These are phyloP conservation scores for Tetramorium parvispinum DNA, from an alignment of 1,140 invertebrate species.

Conservation along the genomic window DNA sequence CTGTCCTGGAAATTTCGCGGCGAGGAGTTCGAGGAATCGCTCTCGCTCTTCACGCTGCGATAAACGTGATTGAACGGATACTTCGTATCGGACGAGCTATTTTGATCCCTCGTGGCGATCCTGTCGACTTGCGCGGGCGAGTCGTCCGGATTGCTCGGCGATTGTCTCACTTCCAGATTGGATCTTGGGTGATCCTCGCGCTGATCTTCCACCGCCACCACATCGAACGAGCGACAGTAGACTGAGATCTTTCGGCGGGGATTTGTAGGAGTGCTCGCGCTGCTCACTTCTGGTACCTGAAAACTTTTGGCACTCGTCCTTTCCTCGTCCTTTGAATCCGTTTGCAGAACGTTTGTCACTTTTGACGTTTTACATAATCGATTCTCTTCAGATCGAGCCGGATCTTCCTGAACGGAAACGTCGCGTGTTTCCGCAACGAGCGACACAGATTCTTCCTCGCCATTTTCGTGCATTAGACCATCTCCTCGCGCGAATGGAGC, in stretches of 20 bases:
- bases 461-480: neutral
- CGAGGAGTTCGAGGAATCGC: constrained; percentile 26
- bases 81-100: neutral
- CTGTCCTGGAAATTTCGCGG: neutral
- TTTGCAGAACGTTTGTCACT: neutral
- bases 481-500: neutral
- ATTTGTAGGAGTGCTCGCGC: neutral
- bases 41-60: constrained; percentile 35
- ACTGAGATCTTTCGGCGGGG: constrained; percentile 76
- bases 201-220: constrained; percentile 58
- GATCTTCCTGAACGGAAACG: neutral
- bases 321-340: neutral
- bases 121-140: constrained; percentile 19
- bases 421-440: neutral
- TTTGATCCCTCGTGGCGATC: neutral
- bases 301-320: neutral
- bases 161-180: constrained; percentile 23
- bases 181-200: neutral
- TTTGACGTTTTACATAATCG: neutral
- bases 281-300: constrained; percentile 5
- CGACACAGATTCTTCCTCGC: neutral
- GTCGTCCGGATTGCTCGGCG: neutral
- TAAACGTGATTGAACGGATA: constrained; percentile 29
- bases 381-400: neutral
- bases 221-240: constrained; percentile 74